Conservation (phyloP, 2,888 invertebrate genomes). For the Eumerus sabulonum region DNA sequence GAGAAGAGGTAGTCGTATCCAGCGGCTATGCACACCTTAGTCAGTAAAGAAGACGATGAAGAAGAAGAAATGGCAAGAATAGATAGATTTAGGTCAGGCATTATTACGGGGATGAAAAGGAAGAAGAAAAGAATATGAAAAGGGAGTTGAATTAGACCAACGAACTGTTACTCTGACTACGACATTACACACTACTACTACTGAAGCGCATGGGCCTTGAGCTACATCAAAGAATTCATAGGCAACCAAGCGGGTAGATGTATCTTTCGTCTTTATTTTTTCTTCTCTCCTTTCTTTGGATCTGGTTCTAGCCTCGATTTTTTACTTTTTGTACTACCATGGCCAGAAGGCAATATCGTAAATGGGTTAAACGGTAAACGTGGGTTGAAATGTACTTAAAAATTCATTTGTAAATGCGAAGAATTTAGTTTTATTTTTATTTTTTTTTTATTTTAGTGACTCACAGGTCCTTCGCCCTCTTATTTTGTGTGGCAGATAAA, state of each 20-base stretch:
- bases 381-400: slow-evolving; percentile 46
- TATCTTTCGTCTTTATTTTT: background rate
- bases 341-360: slow-evolving; percentile 65
- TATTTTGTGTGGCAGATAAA: slow-evolving; percentile 24
- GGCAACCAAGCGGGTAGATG: slow-evolving; percentile 2
- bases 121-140: slow-evolving; percentile 3
- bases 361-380: slow-evolving; percentile 65
- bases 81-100: slow-evolving; percentile 65
- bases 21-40: slow-evolving; percentile 52
- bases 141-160: slow-evolving; percentile 47
- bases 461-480: too few relatives aligned
- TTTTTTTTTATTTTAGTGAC: too few relatives aligned
- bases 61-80: slow-evolving; percentile 38
- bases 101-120: slow-evolving; percentile 42
- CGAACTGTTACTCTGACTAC: slow-evolving; percentile 27
- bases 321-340: slow-evolving; percentile 12
- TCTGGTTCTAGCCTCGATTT: too few relatives aligned
- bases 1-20: slow-evolving; percentile 33
- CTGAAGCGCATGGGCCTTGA: slow-evolving; percentile 54
- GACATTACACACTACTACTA: too few relatives aligned
- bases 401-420: slow-evolving; percentile 47
- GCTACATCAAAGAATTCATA: slow-evolving; percentile 54
- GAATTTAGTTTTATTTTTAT: too few relatives aligned
- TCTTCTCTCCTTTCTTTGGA: slow-evolving; percentile 6
- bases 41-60: slow-evolving; percentile 23